A percentile compares a stretch with the other conserved stretches of the same genome.
Conservation (phyloP, 2,113 vertebrate genomes). For the Rhodinocichla rosea region DNA sequence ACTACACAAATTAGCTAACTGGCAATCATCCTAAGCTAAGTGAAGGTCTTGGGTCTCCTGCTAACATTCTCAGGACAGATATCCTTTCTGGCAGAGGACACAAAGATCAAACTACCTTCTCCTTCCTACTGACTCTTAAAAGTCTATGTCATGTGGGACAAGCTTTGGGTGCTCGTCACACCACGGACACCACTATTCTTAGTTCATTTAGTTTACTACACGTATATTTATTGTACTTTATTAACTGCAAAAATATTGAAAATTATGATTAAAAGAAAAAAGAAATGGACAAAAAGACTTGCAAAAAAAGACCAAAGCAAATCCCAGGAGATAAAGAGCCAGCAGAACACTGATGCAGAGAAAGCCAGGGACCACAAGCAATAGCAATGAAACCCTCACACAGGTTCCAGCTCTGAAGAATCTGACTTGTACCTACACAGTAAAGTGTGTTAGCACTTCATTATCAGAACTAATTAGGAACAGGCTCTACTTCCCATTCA, state of each 20-base stretch:
- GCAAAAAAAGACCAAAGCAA: neutral
- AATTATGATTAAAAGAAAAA: neutral
- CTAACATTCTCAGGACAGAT: neutral
- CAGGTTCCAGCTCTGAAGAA: neutral
- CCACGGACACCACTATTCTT: neutral
- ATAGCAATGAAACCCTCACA: neutral
- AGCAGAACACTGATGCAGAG: neutral
- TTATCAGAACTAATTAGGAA: slow-evolving; percentile 65
- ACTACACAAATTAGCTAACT: neutral
- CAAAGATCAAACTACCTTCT: neutral
- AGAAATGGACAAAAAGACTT: neutral
- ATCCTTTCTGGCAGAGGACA: neutral
- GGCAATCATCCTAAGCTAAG: neutral
- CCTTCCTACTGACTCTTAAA: neutral
- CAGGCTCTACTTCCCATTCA: slow-evolving; percentile 46
- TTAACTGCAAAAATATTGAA: neutral
- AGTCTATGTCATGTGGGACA: neutral
- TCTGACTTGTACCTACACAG: slow-evolving; percentile 16
- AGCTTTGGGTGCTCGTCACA: neutral
- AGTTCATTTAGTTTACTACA: neutral
- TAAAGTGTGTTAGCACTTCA: slow-evolving; percentile 45
- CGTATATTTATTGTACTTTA: neutral
- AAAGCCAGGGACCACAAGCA: neutral
- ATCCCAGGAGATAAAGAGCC: neutral
- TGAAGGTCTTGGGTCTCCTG: neutral